Evolutionary conservation across 2,888 invertebrate species (phyloP).

Genomic region (Melinaea menophilus): DNA sequence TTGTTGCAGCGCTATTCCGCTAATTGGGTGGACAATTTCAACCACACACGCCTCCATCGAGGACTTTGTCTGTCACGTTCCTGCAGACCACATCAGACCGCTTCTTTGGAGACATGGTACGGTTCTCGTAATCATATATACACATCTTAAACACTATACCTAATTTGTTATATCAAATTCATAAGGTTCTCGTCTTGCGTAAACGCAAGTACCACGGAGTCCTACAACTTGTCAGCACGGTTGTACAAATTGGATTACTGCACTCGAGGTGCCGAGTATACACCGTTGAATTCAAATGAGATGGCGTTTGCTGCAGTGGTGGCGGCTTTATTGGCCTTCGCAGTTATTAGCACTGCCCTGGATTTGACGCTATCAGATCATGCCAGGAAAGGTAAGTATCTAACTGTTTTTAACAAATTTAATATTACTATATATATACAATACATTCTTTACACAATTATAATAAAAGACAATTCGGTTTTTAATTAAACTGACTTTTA

Average conservation of each 20-base stretch:
- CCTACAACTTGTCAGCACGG: conserved; percentile 56
- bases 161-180: conserved; percentile 7
- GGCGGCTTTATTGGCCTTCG: conserved; percentile 53
- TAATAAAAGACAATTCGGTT: too few species aligned
- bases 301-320: conserved; percentile 49
- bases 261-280: conserved; percentile 34
- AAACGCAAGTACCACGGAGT: conserved; percentile 50
- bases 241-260: conserved; percentile 61
- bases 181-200: conserved; percentile 64
- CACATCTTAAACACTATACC: background rate
- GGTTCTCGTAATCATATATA: background rate
- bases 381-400: conserved; percentile 51
- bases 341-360: conserved; percentile 53
- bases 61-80: conserved; percentile 56
- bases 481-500: too few species aligned
- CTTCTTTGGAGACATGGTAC: conserved; percentile 24
- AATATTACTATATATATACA: too few species aligned
- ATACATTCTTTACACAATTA: too few species aligned
- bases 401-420: background rate
- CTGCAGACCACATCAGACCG: conserved; percentile 35
- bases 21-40: conserved; percentile 67
- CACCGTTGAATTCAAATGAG: conserved; percentile 42
- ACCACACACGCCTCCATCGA: conserved; percentile 68
- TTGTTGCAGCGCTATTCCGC: conserved; percentile 54
- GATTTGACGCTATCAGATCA: conserved; percentile 56